Base-by-base conservation (phyloP, 2,113 vertebrate genomes). In the Seriola dumerili region DNA sequence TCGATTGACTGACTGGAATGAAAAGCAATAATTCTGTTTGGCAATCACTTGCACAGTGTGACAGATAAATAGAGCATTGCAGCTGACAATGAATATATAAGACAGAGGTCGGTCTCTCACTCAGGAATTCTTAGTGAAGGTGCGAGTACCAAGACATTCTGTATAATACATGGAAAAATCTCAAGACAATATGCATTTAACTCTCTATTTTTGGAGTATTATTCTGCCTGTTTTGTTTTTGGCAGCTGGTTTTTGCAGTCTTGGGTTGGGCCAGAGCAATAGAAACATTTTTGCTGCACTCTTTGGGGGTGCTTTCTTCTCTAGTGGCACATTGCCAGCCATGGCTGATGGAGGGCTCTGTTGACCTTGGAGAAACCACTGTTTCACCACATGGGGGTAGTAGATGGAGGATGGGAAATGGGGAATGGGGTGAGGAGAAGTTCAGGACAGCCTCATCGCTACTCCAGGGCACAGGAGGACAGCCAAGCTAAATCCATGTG, bases 361-460 rank as follows among this genome's bases (percentile, higher is more conserved):
- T 16, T 83, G 80, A 88, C 76, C 74, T 89, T 86, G 75, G 61
- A 83, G 67, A 72, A 87, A 81, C 58, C 0, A 6, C 64, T 73
- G 67, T 66, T 78, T 78, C 66, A 70, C 62, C 76, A 64, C 79
- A 66, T 29, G 25, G 32, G 19, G 17, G 40, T 38, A 23, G 36
- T 44, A 25, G 64, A 66, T 62, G 29, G 65, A 52, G 38, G 61
- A 42, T 29, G 52, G 29, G 29, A 2, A 29, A 38, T 38, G 8
- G 68, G 61, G 52, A 64, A 54, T 42, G 55, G 55, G 87, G 70
- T 84, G 75, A 88, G 21, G 66, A 76, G 73, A 76, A 81, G 88
- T 83, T 88, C 80, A 87, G 80, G 73, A 76, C 57, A 74, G 73
- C 78, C 66, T 67, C 64, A 0, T 54, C 0, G 32, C 48, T 14